Conservation (phyloP, 2,797 vertebrate genomes). For the Tokudaia muenninki region DNA sequence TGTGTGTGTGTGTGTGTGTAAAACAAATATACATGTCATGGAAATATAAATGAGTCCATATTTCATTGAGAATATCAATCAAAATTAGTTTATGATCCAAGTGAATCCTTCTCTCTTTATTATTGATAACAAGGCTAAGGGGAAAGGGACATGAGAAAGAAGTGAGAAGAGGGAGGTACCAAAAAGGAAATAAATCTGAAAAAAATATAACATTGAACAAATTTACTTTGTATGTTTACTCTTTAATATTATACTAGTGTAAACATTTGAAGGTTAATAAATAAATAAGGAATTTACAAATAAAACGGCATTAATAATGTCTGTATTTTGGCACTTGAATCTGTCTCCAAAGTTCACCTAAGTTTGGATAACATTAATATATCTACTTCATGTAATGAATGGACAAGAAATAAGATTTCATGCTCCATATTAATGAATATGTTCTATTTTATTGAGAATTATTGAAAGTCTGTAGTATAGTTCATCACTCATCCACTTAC, state of each 20-base stretch:
- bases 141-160: too few species aligned
- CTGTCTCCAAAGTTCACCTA: conserved; percentile 15
- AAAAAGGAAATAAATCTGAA: not conserved
- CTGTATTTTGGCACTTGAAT: conserved; percentile 20
- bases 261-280: not conserved
- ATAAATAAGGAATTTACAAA: conserved; percentile 43
- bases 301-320: conserved; percentile 22
- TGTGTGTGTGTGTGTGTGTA: not conserved
- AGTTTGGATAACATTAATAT: conserved; percentile 32
- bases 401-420: not conserved
- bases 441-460: not conserved
- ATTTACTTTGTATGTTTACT: not conserved
- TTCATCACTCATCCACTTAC: not conserved
- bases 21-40: not conserved
- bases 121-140: not conserved
- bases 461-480: not conserved
- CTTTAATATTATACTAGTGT: not conserved
- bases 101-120: not conserved
- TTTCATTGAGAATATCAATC: not conserved
- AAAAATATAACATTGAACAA: not conserved
- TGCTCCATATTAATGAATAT: not conserved
- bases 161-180: not conserved
- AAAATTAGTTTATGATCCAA: not conserved
- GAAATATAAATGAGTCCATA: not conserved
- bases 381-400: not conserved